Conservation (phyloP, 2,888 invertebrate species). For the Epinotia ramella region DNA sequence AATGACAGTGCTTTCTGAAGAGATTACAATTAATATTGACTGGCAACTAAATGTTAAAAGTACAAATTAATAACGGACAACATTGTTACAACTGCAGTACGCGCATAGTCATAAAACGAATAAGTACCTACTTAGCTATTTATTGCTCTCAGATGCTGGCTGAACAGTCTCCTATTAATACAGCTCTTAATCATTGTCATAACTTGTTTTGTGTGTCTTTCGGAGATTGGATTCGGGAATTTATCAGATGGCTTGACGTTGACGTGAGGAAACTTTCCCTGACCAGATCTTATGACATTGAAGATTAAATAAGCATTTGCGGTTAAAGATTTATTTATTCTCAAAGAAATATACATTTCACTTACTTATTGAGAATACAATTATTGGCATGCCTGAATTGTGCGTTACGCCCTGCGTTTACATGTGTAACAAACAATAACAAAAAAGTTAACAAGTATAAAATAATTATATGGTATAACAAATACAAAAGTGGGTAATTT, state of each 20-base stretch:
- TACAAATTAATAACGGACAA: neutral
- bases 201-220: constrained; percentile 10
- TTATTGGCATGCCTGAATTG: too few species aligned
- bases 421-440: too few species aligned
- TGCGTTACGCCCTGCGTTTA: too few species aligned
- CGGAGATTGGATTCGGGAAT: neutral
- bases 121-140: neutral
- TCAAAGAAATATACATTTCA: too few species aligned
- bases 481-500: too few species aligned
- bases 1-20: too few species aligned
- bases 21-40: too few species aligned
- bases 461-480: too few species aligned
- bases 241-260: neutral
- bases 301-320: neutral
- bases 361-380: too few species aligned
- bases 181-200: constrained; percentile 4
- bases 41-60: neutral
- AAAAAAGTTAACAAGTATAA: too few species aligned
- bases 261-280: neutral
- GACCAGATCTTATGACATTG: neutral
- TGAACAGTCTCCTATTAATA: neutral
- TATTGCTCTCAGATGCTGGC: constrained; percentile 1
- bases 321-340: too few species aligned
- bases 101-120: neutral
- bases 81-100: neutral